Evolutionary conservation across 2,888 invertebrate species (phyloP).

Genomic region (Folsomia manolachei): DNA sequence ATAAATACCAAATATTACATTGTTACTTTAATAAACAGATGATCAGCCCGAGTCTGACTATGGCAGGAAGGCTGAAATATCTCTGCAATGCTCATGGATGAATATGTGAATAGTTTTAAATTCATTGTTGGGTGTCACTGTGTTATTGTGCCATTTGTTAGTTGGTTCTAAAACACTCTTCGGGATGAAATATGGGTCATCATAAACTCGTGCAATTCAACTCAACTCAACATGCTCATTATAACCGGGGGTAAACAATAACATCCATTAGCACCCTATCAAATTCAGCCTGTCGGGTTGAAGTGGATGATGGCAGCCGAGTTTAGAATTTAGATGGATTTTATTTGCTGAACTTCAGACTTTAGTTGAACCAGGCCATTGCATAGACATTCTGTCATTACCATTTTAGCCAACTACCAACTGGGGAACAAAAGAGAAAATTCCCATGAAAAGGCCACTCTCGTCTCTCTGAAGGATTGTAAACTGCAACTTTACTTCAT

Average conservation of each 20-base stretch:
- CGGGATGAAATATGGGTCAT: background rate
- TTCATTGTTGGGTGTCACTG: background rate
- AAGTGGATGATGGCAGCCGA: background rate
- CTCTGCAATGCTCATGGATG: too few relatives aligned
- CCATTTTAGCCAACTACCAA: too few relatives aligned
- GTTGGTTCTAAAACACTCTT: too few relatives aligned
- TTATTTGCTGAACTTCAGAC: background rate
- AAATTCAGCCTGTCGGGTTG: background rate
- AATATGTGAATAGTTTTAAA: too few relatives aligned
- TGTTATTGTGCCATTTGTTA: background rate
- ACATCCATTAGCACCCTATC: slow-evolving; percentile 1
- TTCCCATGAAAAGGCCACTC: background rate
- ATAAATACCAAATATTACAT: too few relatives aligned
- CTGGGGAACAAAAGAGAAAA: background rate
- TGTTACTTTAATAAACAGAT: background rate
- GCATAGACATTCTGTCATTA: too few relatives aligned
- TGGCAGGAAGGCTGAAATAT: background rate
- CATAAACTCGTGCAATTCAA: too few relatives aligned
- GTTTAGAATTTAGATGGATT: background rate
- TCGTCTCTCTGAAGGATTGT: too few relatives aligned
- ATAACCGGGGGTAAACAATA: slow-evolving; percentile 1
- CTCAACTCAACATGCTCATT: background rate
- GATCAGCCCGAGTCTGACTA: background rate
- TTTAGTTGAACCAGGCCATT: too few relatives aligned
- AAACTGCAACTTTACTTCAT: too few relatives aligned